A percentile compares a stretch with the other conserved stretches of the same genome.
Conservation (phyloP, 2,888 invertebrate genomes). For the Sialis fuliginosa region DNA sequence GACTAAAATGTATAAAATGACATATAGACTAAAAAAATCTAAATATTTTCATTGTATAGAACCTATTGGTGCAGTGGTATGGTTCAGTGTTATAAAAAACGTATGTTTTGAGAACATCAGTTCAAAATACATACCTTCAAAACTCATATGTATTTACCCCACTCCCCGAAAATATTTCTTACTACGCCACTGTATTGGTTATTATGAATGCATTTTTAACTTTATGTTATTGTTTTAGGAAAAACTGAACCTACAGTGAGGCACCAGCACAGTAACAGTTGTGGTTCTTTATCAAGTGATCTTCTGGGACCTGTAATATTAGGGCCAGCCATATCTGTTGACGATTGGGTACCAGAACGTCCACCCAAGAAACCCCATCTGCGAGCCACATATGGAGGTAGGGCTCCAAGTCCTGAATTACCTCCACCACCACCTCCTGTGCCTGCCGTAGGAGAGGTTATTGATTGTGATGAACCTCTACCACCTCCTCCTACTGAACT, state of each 20-base stretch:
- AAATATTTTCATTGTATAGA: too few relatives aligned
- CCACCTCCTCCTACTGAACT: slow-evolving; percentile 45
- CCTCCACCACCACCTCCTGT: slow-evolving; percentile 45
- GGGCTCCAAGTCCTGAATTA: slow-evolving; percentile 38
- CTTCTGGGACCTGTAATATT: slow-evolving; percentile 40
- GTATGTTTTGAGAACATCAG: too few relatives aligned
- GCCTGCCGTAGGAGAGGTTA: slow-evolving; percentile 36
- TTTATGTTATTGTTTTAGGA: slow-evolving; percentile 12
- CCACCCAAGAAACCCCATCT: slow-evolving; percentile 62
- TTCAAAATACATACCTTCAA: too few relatives aligned
- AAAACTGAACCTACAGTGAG: slow-evolving; percentile 21
- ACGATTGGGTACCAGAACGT: slow-evolving; percentile 54
- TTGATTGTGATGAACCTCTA: slow-evolving; percentile 41
- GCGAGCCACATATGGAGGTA: slow-evolving; percentile 28
- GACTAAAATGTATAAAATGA: too few relatives aligned
- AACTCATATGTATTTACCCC: too few relatives aligned
- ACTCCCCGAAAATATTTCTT: too few relatives aligned
- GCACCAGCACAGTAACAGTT: slow-evolving; percentile 39
- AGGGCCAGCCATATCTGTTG: slow-evolving; percentile 41
- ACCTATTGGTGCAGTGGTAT: too few relatives aligned
- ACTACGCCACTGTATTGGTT: too few relatives aligned
- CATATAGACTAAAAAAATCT: too few relatives aligned
- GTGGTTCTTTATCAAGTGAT: slow-evolving; percentile 37
- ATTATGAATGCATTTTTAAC: too few relatives aligned
- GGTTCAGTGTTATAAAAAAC: too few relatives aligned